These are phyloP conservation scores for Camponotus floridanus DNA, from an alignment of 1,140 invertebrate genomes.

Conservation along the genomic window DNA sequence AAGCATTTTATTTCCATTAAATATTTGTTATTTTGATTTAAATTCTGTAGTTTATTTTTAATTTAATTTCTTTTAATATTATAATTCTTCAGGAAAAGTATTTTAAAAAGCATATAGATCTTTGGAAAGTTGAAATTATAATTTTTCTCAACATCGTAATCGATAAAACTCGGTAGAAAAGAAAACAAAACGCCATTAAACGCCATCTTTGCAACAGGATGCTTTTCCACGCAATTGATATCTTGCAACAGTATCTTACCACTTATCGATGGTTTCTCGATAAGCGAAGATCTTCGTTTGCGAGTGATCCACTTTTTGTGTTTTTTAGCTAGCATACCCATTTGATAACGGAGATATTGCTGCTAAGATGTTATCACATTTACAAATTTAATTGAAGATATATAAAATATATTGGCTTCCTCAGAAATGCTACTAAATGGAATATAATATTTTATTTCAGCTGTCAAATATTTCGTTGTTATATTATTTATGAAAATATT, in stretches of 20 bases:
- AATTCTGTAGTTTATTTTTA: neutral
- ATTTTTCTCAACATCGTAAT: neutral
- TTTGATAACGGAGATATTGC: constrained; percentile 20
- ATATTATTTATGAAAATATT: neutral
- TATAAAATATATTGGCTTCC: constrained; percentile 12
- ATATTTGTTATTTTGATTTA: neutral
- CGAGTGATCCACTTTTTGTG: constrained; percentile 5
- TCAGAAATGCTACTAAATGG: neutral
- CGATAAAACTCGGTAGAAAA: neutral
- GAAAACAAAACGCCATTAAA: constrained; percentile 29
- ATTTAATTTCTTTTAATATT: neutral
- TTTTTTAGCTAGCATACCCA: constrained; percentile 10
- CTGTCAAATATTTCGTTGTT: neutral
- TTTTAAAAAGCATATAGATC: neutral
- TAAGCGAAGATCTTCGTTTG: constrained; percentile 30
- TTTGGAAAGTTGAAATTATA: neutral
- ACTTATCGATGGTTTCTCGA: constrained; percentile 38
- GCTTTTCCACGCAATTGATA: constrained; percentile 35
- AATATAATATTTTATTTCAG: constrained; percentile 13
- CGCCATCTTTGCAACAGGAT: constrained; percentile 25
- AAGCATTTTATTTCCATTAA: neutral
- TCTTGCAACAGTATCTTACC: neutral
- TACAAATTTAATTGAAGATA: constrained; percentile 1
- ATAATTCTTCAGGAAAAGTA: neutral
- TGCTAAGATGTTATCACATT: constrained; percentile 21